Evolutionary conservation across 2,888 invertebrate genomes (phyloP).

Genomic region (Trichopoda pennipes): DNA sequence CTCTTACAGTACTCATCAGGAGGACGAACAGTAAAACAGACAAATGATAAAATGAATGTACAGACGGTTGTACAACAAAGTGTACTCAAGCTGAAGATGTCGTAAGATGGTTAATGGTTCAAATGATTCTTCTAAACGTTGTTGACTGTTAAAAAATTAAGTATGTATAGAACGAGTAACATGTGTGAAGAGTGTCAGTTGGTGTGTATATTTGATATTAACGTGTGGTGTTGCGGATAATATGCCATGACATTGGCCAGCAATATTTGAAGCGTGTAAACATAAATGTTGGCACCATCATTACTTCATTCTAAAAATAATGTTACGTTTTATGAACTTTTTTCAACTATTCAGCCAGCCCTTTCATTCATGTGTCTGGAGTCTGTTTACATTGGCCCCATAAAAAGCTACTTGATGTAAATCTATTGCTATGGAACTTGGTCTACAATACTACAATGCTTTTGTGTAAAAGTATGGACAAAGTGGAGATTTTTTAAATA

Average conservation of each 20-base stretch:
- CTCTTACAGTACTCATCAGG: conserved; percentile 19
- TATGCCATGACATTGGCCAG: conserved; percentile 70
- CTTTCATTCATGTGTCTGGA: conserved; percentile 29
- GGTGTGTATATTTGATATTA: conserved; percentile 42
- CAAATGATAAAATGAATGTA: neutral
- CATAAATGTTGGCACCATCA: conserved; percentile 68
- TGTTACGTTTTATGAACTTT: conserved; percentile 19
- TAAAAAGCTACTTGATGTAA: conserved; percentile 66
- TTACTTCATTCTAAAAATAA: conserved; percentile 34
- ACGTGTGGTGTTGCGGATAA: conserved; percentile 68
- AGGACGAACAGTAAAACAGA: neutral
- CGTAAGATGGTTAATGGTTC: conserved; percentile 54
- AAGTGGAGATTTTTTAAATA: conserved; percentile 10
- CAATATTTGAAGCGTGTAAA: conserved; percentile 69
- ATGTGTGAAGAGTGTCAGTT: conserved; percentile 2
- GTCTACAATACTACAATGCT: neutral
- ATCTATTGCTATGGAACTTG: conserved; percentile 40
- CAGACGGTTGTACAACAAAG: conserved; percentile 16
- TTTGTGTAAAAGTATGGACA: neutral
- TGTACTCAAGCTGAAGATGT: conserved; percentile 60
- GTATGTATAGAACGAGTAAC: conserved; percentile 6
- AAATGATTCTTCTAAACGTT: conserved; percentile 39
- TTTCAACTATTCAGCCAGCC: conserved; percentile 21
- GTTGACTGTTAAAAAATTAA: conserved; percentile 27
- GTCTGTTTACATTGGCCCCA: conserved; percentile 23